Evolutionary conservation across 2,113 vertebrate genomes (phyloP), one percentile per base, ranked within the genome.

Genomic region (Pollimyrus isidori): DNA sequence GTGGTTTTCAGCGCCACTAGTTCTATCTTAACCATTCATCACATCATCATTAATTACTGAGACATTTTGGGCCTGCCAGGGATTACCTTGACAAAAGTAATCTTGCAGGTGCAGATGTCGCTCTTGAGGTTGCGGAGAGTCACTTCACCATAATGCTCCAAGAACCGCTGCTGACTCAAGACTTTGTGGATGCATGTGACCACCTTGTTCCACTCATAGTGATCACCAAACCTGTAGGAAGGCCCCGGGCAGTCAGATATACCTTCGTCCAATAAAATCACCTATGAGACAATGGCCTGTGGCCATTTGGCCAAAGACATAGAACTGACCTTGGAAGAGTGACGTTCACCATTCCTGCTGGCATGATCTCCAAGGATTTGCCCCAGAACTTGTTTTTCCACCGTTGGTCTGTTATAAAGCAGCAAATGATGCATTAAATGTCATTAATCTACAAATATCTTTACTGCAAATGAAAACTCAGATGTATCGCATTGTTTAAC

Each of bases 351-450:
- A 93, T 95, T 83, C 97, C 97, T 86, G 95, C 87, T 0, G 98
- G 98, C 89, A 98, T 94, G 0, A 99, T 96, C 94, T 99, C 98
- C 88, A 98, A 88, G 0, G 98, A 99, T 88, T 98, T 99, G 13
- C 98, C 98, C 98, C 98, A 99, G 91, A 98, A 99, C 91, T 98
- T 99, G 94, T 98, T 95, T 93, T 99, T 98, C 98, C 97, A 98
- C 89, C 97, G 96, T 94, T 98, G 97, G 93, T 98, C 98, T 97
- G 91, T 50, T 88, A 62, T 2, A 46, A 21, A 88, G 82, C 42
- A n/a, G 42, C 86, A 23, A 48, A 88, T 7, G 30, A 9, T 58
- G 30, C 69, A 48, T 69, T 7, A 39, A 30, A 76, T 30, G 17
- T 7, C 23, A 76, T 88, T 88, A 48, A 49, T 35, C 17, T 30